Base-by-base conservation (phyloP, 2,888 invertebrate species). In the Heterodera filipjevi region DNA sequence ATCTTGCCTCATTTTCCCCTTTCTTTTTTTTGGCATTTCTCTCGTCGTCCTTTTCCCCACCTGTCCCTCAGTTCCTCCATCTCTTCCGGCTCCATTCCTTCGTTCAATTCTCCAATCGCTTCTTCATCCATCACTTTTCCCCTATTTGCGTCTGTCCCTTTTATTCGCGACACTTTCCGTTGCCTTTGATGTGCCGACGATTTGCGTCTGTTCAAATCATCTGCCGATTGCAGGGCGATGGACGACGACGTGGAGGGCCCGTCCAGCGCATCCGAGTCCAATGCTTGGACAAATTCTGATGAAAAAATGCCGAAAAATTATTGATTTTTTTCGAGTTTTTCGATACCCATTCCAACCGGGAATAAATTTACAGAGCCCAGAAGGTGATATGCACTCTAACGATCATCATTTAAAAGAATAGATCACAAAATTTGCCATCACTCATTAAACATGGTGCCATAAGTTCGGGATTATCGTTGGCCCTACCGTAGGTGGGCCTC, bases 71-170 rank as follows among this genome's bases (percentile, higher is more conserved):
- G 44, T n/a, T 73, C 39, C 35, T 44, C 74, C 64, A 64, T 22
- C n/a, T 73, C 75, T 2, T 75, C 75, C 68, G 53, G 66, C 46
- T 59, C 44, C 75, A 75, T 75, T 16, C 33, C 75, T 44, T 75
- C 68, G 68, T 75, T 75, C 46, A 75, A 22, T 44, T 75, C 75
- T 22, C 75, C 75, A n/a, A 68, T 30, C 33, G 33, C 33, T 68
- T 35, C 19, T 14, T 27, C 33, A 22, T 68, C 33, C 68, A 19
- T 19, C 19, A 68, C 68, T 35, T 19, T 49, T 3, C 33, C 22
- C 33, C 68, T 22, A 6, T 22, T 22, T 64, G 64, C 68, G 19
- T 12, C 19, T 16, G 14, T n/a, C 33, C 33, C 68, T 27, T 22
- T 68, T 6, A 22, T 32, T 6, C 33, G 33, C 22, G 68, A 32